Conservation (phyloP, 2,888 invertebrate species). For the Platerodrilus igneus region DNA sequence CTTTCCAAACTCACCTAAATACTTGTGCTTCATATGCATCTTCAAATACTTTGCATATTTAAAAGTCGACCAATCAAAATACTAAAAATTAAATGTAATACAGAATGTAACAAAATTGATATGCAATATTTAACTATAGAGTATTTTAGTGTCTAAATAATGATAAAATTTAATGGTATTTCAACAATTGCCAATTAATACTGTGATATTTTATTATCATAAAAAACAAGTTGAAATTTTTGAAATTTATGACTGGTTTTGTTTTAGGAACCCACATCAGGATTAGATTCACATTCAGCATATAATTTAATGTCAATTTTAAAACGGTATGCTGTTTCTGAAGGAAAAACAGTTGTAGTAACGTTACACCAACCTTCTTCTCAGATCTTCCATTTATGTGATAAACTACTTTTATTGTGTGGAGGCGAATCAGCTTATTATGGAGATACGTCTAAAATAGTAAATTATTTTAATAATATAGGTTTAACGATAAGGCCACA, state of each 20-base stretch:
- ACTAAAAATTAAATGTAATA: too few relatives aligned
- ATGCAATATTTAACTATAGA: too few relatives aligned
- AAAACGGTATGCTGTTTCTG: conserved; percentile 68
- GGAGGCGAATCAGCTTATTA: conserved; percentile 73
- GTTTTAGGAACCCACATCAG: conserved; percentile 74
- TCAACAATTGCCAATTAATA: too few relatives aligned
- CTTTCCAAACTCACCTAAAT: too few relatives aligned
- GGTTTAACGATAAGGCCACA: conserved; percentile 69
- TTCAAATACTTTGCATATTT: too few relatives aligned
- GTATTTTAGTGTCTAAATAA: too few relatives aligned
- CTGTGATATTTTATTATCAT: not conserved
- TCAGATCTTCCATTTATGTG: conserved; percentile 79
- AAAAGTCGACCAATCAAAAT: too few relatives aligned
- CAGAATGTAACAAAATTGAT: too few relatives aligned
- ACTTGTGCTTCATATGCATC: too few relatives aligned
- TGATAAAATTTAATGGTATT: too few relatives aligned
- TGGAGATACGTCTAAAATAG: conserved; percentile 66
- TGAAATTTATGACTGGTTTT: conserved; percentile 17
- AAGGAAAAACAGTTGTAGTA: conserved; percentile 73
- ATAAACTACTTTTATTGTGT: conserved; percentile 65
- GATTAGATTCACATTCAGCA: conserved; percentile 76
- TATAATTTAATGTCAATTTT: conserved; percentile 68
- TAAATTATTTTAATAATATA: conserved; percentile 66
- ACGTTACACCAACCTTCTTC: conserved; percentile 81
- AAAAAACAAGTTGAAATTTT: not conserved